A percentile compares a stretch with the other conserved stretches of the same genome.
Conservation (phyloP, 2,888 invertebrate genomes). For the Cephus nigrinus region DNA sequence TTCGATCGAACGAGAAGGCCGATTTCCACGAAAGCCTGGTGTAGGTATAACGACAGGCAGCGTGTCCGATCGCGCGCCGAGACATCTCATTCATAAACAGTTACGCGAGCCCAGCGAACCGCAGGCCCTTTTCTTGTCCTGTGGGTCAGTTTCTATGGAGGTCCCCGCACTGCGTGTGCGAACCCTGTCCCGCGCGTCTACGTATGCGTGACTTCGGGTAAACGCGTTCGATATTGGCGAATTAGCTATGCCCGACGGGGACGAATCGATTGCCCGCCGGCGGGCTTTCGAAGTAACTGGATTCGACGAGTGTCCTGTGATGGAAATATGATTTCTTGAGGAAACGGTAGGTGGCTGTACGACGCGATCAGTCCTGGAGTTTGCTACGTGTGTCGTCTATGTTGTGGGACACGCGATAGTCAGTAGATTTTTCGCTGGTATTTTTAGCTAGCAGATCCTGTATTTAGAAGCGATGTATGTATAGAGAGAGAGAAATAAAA, state of each 20-base stretch:
- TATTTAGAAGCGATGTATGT: not conserved
- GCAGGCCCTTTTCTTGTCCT: slow-evolving; percentile 16
- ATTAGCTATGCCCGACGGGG: slow-evolving; percentile 54
- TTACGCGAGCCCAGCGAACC: not conserved
- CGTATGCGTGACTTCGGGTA: slow-evolving; percentile 33
- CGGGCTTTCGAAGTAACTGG: slow-evolving; percentile 49
- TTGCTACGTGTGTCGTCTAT: not conserved
- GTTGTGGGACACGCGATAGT: not conserved
- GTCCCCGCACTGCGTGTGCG: not conserved
- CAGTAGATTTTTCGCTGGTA: not conserved
- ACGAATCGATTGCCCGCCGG: slow-evolving; percentile 53
- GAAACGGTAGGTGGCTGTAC: not conserved
- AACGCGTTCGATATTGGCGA: slow-evolving; percentile 44
- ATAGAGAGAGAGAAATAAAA: not conserved
- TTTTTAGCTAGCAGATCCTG: not conserved
- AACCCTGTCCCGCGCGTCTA: slow-evolving; percentile 18
- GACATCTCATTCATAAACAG: slow-evolving; percentile 49
- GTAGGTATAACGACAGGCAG: slow-evolving; percentile 17
- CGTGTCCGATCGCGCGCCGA: slow-evolving; percentile 43
- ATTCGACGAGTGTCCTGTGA: slow-evolving; percentile 31
- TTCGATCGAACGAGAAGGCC: not conserved
- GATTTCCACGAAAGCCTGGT: slow-evolving; percentile 8
- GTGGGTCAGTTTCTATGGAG: slow-evolving; percentile 12
- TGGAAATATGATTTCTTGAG: not conserved
- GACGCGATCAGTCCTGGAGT: not conserved